These are phyloP conservation scores for Ara ararauna DNA, from an alignment of 2,797 vertebrate genomes.

Conservation along the genomic window DNA sequence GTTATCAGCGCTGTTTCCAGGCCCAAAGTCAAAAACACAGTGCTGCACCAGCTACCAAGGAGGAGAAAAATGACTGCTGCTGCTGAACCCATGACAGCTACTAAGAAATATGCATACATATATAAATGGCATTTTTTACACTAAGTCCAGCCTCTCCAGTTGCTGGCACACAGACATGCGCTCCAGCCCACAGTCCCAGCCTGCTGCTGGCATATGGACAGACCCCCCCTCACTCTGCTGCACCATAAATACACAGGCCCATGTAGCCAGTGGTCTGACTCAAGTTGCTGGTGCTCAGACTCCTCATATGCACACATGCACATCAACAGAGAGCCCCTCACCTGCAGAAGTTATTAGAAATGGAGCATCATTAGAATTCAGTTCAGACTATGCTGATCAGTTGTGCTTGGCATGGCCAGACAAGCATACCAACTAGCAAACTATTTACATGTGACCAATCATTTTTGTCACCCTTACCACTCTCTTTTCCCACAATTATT, in stretches of 20 bases:
- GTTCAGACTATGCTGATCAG: neutral
- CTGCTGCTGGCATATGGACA: neutral
- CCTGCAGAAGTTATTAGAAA: neutral
- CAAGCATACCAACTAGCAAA: neutral
- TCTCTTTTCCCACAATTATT: neutral
- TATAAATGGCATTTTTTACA: neutral
- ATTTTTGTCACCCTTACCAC: neutral
- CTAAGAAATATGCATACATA: neutral
- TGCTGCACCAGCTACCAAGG: too few relatives aligned
- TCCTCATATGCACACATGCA: too few relatives aligned
- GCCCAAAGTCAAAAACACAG: too few relatives aligned
- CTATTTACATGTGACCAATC: neutral
- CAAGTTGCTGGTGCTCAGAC: neutral
- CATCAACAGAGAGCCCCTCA: neutral
- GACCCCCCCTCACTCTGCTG: too few relatives aligned
- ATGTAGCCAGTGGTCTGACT: neutral
- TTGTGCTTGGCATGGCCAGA: neutral
- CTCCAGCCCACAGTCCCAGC: neutral
- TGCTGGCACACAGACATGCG: neutral
- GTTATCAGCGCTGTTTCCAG: too few relatives aligned
- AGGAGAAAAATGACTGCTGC: too few relatives aligned
- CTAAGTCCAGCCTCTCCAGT: neutral
- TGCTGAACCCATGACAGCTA: too few relatives aligned
- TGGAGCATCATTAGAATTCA: neutral
- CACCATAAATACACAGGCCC: neutral